Conservation (phyloP, 2,888 invertebrate genomes). For the Ceramica pisi region DNA sequence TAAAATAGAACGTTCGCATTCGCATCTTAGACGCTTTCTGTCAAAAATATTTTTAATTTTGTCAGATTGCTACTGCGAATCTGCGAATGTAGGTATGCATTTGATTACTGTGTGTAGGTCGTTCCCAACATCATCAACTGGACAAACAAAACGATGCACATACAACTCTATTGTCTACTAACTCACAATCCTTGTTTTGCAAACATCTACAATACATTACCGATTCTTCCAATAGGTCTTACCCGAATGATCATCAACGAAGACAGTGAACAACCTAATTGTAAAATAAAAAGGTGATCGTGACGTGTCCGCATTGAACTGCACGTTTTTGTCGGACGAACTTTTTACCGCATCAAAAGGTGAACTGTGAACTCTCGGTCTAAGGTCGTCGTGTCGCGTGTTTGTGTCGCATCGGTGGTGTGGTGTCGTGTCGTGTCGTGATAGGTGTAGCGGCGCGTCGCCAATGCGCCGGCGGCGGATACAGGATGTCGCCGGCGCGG, state of each 20-base stretch:
- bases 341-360: slow-evolving; percentile 1
- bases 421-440: slow-evolving; percentile 75
- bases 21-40: too few relatives aligned
- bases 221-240: slow-evolving; percentile 42
- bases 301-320: slow-evolving; percentile 3
- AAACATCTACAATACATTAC: slow-evolving; percentile 57
- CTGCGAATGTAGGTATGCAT: neutral
- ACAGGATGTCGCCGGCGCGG: slow-evolving; percentile 89
- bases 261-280: slow-evolving; percentile 30
- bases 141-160: slow-evolving; percentile 31
- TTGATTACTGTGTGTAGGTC: neutral
- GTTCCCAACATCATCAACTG: neutral
- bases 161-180: slow-evolving; percentile 39
- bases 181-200: slow-evolving; percentile 65
- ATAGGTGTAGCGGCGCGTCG: slow-evolving; percentile 83
- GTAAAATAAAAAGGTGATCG: slow-evolving; percentile 47
- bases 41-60: too few relatives aligned
- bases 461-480: slow-evolving; percentile 88
- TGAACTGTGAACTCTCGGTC: slow-evolving; percentile 19
- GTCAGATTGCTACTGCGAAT: too few relatives aligned
- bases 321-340: slow-evolving; percentile 19
- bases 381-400: slow-evolving; percentile 43
- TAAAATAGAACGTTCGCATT: too few relatives aligned
- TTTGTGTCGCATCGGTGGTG: slow-evolving; percentile 52
- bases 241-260: slow-evolving; percentile 47